Evolutionary conservation across 2,113 vertebrate genomes (phyloP).

Genomic region (Puntigrus tetrazona): DNA sequence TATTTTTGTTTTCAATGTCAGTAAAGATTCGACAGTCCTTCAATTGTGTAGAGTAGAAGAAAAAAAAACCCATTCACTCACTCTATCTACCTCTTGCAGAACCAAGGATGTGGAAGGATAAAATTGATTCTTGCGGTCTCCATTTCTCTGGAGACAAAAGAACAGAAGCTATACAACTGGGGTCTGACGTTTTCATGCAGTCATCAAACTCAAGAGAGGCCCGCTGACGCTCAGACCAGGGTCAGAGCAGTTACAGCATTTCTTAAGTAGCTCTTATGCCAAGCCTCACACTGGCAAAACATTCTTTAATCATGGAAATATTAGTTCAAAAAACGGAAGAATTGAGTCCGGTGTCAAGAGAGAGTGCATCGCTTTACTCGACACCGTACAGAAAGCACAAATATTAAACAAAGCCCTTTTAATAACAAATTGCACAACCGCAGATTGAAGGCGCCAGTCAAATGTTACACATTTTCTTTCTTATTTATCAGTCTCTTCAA

Average conservation of each 20-base stretch:
- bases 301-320: constrained; percentile 17
- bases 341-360: constrained; percentile 24
- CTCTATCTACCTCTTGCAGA: constrained; percentile 5
- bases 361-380: constrained; percentile 2
- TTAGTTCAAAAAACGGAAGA: constrained; percentile 34
- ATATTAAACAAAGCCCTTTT: constrained; percentile 28
- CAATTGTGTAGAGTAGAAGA: not conserved
- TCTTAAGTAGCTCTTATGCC: constrained; percentile 18
- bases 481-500: constrained; percentile 35
- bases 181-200: constrained; percentile 35
- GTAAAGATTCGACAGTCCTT: not conserved
- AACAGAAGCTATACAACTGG: constrained; percentile 38
- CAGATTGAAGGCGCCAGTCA: constrained; percentile 3
- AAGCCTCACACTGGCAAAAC: constrained; percentile 6
- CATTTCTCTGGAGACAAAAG: constrained; percentile 32
- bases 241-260: constrained; percentile 24
- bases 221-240: constrained; percentile 16
- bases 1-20: constrained; percentile 24
- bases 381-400: constrained; percentile 12
- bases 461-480: constrained; percentile 14
- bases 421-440: constrained; percentile 34
- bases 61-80: constrained; percentile 1
- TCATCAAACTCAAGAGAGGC: constrained; percentile 39
- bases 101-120: not conserved
- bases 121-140: constrained; percentile 11